Base-by-base conservation (phyloP, 2,797 vertebrate genomes). In the Paguma larvata region DNA sequence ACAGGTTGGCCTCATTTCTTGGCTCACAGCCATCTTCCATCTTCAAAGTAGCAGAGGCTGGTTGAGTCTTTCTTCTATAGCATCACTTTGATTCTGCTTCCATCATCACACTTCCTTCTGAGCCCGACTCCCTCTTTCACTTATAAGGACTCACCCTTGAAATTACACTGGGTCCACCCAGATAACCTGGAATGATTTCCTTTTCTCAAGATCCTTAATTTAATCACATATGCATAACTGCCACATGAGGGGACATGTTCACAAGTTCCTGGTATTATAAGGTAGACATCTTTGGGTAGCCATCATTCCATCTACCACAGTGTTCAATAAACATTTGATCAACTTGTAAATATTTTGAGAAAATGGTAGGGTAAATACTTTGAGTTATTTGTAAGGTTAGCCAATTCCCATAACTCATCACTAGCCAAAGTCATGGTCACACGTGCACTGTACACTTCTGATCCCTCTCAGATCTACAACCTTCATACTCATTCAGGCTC, bases 271-370 rank as follows among this genome's bases (percentile, higher is more conserved):
- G 46, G 84, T 63, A 53, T 41, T 65, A 86, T 38, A 18, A 85
- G 2, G 3, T 23, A 38, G 3, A 62, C 16, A 73, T 72, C 8
- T 92, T 68, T 80, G 38, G 15, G 38, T 75, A 68, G n/a, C 13
- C n/a, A 70, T 92, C 78, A 53, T 68, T 91, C 65, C 75, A 16
- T 32, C 51, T 77, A 53, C 34, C 41, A 56, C 0, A 68, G 16
- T 78, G 41, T 53, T 88, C 34, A 92, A 84, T 25, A 92, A 75
- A 73, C 59, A 95, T 32, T 72, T 91, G 79, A 90, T 82, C 79
- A 32, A 80, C 34, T 41, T 72, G 3, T 44, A 95, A 75, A 79
- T 67, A 79, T 79, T 62, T 86, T 62, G 44, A 96, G 38, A 89
- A 95, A 95, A 94, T 23, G 19, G 6, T 53, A 93, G 93, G 41